These are phyloP conservation scores for Drosophila saltans DNA, from an alignment of 1,140 invertebrate species.

Conservation along the genomic window DNA sequence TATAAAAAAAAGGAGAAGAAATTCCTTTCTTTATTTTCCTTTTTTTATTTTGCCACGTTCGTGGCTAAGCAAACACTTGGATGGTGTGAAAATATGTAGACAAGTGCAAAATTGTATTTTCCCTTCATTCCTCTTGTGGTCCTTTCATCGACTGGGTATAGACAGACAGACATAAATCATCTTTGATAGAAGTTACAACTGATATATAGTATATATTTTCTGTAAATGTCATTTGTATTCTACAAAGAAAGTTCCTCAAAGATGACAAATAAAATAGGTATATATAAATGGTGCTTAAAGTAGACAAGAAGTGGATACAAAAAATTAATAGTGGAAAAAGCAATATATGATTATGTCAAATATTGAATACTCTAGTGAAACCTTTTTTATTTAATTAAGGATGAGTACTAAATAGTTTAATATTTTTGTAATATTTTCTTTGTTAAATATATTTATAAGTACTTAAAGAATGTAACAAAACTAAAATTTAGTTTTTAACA, in stretches of 20 bases:
- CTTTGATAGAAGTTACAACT: constrained; percentile 3
- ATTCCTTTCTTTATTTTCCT: not conserved
- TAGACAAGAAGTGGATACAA: too few relatives aligned
- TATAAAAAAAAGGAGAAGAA: constrained; percentile 14
- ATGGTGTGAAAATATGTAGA: constrained; percentile 56
- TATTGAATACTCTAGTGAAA: too few relatives aligned
- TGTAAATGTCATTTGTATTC: not conserved
- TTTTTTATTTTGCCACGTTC: constrained; percentile 6
- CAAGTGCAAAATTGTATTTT: constrained; percentile 59
- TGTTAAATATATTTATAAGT: too few relatives aligned
- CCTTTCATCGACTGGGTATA: not conserved
- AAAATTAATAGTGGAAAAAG: too few relatives aligned
- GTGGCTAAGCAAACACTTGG: constrained; percentile 48
- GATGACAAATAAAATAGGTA: constrained; percentile 1
- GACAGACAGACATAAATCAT: not conserved
- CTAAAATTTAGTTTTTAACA: too few relatives aligned
- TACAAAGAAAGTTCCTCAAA: not conserved
- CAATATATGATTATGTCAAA: too few relatives aligned
- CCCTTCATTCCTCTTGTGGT: constrained; percentile 5
- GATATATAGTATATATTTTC: not conserved
- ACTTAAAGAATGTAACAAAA: too few relatives aligned
- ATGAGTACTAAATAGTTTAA: too few relatives aligned
- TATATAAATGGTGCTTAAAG: not conserved
- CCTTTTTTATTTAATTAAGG: too few relatives aligned
- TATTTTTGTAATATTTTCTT: too few relatives aligned